phyloP scores from a whole-genome alignment of 2,797 vertebrate genomes.

The Crenuchus spilurus region DNA sequence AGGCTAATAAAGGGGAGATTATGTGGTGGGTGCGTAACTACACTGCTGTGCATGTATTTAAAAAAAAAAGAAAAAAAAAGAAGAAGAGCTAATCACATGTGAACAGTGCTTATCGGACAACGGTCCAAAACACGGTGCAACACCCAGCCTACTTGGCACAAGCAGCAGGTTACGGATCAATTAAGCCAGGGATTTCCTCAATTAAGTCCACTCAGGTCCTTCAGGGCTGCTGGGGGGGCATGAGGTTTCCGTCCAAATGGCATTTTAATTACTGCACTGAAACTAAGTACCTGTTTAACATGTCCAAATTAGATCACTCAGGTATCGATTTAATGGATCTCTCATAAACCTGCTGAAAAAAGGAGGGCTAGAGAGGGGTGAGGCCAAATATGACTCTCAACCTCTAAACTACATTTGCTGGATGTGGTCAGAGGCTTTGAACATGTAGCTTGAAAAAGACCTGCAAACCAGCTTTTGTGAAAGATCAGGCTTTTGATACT shows the following conservation, averaged over 20 bases:
- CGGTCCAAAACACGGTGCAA: neutral
- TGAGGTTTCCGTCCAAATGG: constrained; percentile 54
- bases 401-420: neutral
- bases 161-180: constrained; percentile 58
- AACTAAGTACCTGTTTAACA: constrained; percentile 62
- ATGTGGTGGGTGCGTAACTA: too few species aligned
- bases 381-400: constrained; percentile 22
- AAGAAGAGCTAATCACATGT: neutral
- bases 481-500: too few species aligned
- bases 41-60: too few species aligned
- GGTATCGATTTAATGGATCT: constrained; percentile 66
- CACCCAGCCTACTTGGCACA: constrained; percentile 42
- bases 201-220: constrained; percentile 55
- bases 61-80: too few species aligned
- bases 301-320: constrained; percentile 63
- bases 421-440: neutral
- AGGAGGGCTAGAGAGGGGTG: neutral
- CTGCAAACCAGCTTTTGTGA: too few species aligned
- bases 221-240: constrained; percentile 41
- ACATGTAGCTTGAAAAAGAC: too few species aligned
- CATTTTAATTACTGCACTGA: constrained; percentile 58
- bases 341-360: constrained; percentile 56
- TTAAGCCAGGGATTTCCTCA: constrained; percentile 59
- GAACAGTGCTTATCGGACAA: neutral
- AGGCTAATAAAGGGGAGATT: too few species aligned